These are phyloP conservation scores for Ornithoptera priamus DNA, from an alignment of 2,888 invertebrate species.

Conservation along the genomic window DNA sequence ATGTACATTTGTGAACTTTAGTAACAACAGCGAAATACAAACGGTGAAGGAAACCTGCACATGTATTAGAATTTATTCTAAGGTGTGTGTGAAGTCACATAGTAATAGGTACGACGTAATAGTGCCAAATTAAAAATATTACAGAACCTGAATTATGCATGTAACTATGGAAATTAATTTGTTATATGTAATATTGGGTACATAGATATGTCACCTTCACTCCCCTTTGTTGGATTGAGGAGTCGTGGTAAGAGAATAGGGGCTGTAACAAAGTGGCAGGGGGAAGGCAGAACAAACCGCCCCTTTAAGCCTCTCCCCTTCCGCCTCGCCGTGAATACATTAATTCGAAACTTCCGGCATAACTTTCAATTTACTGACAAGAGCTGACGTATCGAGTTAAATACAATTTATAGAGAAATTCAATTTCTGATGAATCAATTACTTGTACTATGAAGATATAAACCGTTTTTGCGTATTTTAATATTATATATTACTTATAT, in stretches of 20 bases:
- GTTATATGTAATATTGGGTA: conserved; percentile 20
- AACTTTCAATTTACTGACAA: conserved; percentile 32
- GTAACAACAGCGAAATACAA: no score
- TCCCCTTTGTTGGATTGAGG: conserved; percentile 43
- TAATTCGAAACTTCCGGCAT: conserved; percentile 58
- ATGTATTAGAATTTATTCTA: no score
- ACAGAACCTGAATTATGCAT: background rate
- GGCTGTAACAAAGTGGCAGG: conserved; percentile 39
- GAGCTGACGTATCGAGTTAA: conserved; percentile 19
- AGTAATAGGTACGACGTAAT: background rate
- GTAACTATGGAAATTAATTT: conserved; percentile 10
- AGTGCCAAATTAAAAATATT: background rate
- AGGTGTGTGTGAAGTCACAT: no score
- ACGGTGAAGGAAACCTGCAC: no score
- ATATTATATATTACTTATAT: no score
- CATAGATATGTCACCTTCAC: conserved; percentile 19
- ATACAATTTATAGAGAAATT: conserved; percentile 11
- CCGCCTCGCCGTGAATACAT: conserved; percentile 53
- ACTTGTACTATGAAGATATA: background rate
- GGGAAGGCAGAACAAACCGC: conserved; percentile 51
- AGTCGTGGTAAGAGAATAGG: conserved; percentile 41
- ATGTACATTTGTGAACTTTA: no score
- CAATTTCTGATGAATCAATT: conserved; percentile 1
- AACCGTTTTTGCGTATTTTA: no score
- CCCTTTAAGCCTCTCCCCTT: conserved; percentile 48